Evolutionary conservation across 1,140 invertebrate species (phyloP).

Genomic region (Vanessa tameamea): DNA sequence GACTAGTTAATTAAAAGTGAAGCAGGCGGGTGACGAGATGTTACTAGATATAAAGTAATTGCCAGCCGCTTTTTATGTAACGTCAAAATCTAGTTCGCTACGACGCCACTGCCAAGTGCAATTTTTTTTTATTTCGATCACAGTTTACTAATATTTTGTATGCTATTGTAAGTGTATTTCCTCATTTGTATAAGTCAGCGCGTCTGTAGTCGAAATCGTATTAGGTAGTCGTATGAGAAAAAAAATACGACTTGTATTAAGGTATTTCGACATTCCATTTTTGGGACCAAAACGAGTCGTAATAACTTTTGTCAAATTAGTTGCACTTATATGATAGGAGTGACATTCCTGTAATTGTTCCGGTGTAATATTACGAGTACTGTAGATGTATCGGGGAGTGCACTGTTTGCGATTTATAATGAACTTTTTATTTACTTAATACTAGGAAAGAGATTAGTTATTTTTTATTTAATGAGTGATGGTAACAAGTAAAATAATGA

Average conservation of each 20-base stretch:
- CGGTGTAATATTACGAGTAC: slow-evolving; percentile 12
- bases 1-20: slow-evolving; percentile 43
- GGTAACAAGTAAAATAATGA: slow-evolving; percentile 71
- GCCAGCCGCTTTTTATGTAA: slow-evolving; percentile 77
- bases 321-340: slow-evolving; percentile 40
- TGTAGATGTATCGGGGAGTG: slow-evolving; percentile 34
- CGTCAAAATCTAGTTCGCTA: slow-evolving; percentile 71
- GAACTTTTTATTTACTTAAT: slow-evolving; percentile 73
- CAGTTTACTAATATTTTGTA: slow-evolving; percentile 67
- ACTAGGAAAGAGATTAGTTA: slow-evolving; percentile 75
- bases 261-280: slow-evolving; percentile 70
- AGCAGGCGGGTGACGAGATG: slow-evolving; percentile 65
- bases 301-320: slow-evolving; percentile 32
- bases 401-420: slow-evolving; percentile 72
- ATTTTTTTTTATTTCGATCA: slow-evolving; percentile 69
- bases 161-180: slow-evolving; percentile 60
- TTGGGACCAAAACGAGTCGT: slow-evolving; percentile 63
- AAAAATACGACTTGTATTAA: slow-evolving; percentile 27
- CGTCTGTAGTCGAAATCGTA: slow-evolving; percentile 25
- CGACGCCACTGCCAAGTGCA: slow-evolving; percentile 77
- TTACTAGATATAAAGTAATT: slow-evolving; percentile 74
- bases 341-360: slow-evolving; percentile 36
- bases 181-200: slow-evolving; percentile 55
- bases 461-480: slow-evolving; percentile 78
- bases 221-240: slow-evolving; percentile 11